Percentiles rank a stretch among this genome's conserved stretches.
phyloP scores from a whole-genome alignment of 2,113 vertebrate genomes.

The Colistium nudipinnis region DNA sequence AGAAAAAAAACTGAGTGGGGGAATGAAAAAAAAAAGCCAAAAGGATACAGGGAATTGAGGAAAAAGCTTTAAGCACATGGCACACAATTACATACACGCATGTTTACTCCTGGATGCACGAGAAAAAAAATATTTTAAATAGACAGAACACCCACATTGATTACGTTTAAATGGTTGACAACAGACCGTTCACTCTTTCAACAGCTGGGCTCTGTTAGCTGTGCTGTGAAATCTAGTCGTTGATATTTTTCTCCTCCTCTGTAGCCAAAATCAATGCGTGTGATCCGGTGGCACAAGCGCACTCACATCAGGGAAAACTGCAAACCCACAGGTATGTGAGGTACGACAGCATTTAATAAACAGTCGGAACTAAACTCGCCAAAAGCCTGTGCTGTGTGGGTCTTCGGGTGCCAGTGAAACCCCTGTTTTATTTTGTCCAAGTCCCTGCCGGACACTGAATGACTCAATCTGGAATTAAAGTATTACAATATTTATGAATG shows the following conservation, averaged over 20 bases:
- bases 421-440: conserved; percentile 41
- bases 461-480: conserved; percentile 19
- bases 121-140: not conserved
- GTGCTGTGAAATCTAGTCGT: not conserved
- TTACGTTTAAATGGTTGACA: not conserved
- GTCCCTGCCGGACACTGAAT: conserved; percentile 15
- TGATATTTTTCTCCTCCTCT: not conserved
- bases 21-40: not conserved
- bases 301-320: too few species aligned
- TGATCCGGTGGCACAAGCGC: not conserved
- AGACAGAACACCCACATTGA: not conserved
- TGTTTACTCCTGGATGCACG: not conserved
- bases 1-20: not conserved
- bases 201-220: not conserved
- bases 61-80: not conserved
- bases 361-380: conserved; percentile 14
- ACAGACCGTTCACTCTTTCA: not conserved
- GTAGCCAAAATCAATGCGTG: not conserved
- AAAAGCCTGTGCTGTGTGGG: not conserved
- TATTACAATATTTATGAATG: conserved; percentile 39
- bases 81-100: not conserved
- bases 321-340: too few species aligned
- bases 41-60: not conserved
- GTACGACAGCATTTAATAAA: not conserved
- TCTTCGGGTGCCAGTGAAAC: conserved; percentile 22